phyloP scores from a whole-genome alignment of 1,140 invertebrate genomes.

The Araneus ventricosus region DNA sequence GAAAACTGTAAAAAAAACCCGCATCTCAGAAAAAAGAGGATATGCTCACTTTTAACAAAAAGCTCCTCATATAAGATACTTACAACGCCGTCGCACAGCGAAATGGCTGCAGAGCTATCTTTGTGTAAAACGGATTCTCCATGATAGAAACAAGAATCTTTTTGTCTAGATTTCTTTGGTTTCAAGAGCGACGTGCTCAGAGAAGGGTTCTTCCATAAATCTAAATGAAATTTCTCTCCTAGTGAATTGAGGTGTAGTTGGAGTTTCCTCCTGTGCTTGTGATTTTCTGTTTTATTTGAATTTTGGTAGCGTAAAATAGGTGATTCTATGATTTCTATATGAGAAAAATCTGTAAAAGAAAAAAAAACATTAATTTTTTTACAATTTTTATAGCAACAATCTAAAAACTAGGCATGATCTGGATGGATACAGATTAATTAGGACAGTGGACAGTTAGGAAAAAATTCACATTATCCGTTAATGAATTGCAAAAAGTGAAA shows the following conservation, averaged over 20 bases:
- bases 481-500: no score
- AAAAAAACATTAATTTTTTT: background rate
- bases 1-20: no score
- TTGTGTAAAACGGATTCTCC: slow-evolving; percentile 65
- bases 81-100: slow-evolving; percentile 76
- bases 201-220: slow-evolving; percentile 46
- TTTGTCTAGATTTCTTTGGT: background rate
- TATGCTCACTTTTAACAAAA: no score
- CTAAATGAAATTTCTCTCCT: slow-evolving; percentile 38
- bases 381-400: no score
- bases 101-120: slow-evolving; percentile 74
- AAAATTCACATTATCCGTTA: no score
- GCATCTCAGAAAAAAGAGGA: no score
- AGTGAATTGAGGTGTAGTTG: slow-evolving; percentile 9
- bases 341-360: slow-evolving; percentile 53
- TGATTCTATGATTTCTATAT: slow-evolving; percentile 65
- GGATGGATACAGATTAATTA: no score
- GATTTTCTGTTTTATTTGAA: slow-evolving; percentile 25
- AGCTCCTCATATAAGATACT: background rate
- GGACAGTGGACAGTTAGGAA: no score
- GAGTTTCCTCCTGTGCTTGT: slow-evolving; percentile 8
- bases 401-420: no score
- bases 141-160: slow-evolving; percentile 71
- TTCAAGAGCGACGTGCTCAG: background rate
- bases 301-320: background rate